phyloP scores from a whole-genome alignment of 2,888 invertebrate species.

The Thereva unica region DNA sequence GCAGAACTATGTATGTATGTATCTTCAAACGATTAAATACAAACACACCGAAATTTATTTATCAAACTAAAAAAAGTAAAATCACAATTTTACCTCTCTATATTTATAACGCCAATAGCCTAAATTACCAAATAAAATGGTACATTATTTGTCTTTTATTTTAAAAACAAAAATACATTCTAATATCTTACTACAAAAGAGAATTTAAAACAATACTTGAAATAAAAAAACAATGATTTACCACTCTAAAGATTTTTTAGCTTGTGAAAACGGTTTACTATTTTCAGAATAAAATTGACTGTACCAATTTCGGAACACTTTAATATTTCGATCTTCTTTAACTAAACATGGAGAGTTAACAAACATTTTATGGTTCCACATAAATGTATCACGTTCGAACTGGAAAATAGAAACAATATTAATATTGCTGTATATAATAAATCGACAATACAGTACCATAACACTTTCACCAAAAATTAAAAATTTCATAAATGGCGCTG shows the following conservation, averaged over 20 bases:
- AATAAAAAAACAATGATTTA: constrained; percentile 37
- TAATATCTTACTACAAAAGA: background rate
- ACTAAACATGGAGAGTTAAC: constrained; percentile 72
- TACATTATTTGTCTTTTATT: too few relatives aligned
- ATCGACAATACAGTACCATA: constrained; percentile 61
- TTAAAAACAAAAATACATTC: background rate
- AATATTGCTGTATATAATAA: background rate
- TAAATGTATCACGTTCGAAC: constrained; percentile 81
- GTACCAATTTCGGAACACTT: constrained; percentile 79
- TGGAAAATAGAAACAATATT: constrained; percentile 52
- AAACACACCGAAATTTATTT: too few relatives aligned
- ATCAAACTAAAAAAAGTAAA: too few relatives aligned
- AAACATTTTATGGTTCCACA: constrained; percentile 87
- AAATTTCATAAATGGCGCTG: constrained; percentile 68
- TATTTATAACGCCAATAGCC: too few relatives aligned
- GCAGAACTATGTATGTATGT: too few relatives aligned
- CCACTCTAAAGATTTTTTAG: constrained; percentile 49
- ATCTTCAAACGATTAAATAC: too few relatives aligned
- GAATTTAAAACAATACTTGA: background rate
- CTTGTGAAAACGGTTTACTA: constrained; percentile 62
- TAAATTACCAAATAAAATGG: background rate
- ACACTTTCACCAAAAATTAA: constrained; percentile 70
- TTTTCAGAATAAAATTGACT: constrained; percentile 81
- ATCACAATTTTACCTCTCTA: too few relatives aligned
- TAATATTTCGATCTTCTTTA: constrained; percentile 73